Evolutionary conservation across 1,140 invertebrate species (phyloP).

Genomic region (Heliconius congener): DNA sequence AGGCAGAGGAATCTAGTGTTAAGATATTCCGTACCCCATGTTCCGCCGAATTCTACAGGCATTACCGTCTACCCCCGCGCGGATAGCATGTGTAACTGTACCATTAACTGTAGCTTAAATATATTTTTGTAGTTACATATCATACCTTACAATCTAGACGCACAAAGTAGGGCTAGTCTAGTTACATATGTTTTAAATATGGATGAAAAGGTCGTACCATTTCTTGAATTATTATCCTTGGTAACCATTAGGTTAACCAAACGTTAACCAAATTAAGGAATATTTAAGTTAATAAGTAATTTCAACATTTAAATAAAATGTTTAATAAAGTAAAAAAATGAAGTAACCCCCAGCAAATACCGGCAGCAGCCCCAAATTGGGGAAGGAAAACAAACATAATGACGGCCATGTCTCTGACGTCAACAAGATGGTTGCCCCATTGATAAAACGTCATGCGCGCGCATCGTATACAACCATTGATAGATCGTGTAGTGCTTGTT

Average conservation of each 20-base stretch:
- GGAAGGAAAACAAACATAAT: constrained; percentile 63
- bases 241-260: background rate
- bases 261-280: background rate
- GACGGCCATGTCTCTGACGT: constrained; percentile 67
- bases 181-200: no score
- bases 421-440: constrained; percentile 74
- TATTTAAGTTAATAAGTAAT: background rate
- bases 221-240: background rate
- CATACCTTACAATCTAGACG: no score
- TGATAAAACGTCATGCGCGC: constrained; percentile 69
- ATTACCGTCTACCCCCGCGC: no score
- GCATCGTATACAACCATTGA: constrained; percentile 75
- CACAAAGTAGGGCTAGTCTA: no score
- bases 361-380: constrained; percentile 28
- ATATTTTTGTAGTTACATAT: no score
- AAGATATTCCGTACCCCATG: no score
- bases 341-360: constrained; percentile 2
- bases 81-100: no score
- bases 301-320: background rate
- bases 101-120: no score
- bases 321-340: background rate
- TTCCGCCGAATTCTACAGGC: no score
- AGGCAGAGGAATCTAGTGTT: no score
- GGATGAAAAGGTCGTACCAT: background rate
- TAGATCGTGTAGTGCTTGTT: constrained; percentile 44